These are phyloP conservation scores for Eupsittula cactorum DNA, from an alignment of 2,113 vertebrate species.

Conservation along the genomic window DNA sequence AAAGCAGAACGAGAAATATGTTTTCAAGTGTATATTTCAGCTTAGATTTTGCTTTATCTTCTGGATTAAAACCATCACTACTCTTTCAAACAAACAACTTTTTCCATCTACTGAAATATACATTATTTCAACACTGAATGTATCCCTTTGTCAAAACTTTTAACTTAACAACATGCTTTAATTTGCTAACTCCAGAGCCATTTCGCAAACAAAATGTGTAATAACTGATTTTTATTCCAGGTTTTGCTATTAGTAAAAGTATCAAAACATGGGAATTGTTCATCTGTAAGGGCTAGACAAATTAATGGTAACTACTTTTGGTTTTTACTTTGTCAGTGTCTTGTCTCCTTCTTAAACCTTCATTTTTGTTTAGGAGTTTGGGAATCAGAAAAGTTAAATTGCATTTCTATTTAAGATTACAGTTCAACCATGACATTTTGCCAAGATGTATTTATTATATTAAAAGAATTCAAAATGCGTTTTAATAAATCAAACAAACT, in stretches of 20 bases:
- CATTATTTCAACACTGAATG: neutral
- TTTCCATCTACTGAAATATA: neutral
- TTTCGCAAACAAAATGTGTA: neutral
- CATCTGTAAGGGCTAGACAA: neutral
- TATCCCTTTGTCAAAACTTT: neutral
- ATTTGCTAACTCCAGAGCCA: neutral
- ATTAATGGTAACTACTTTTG: neutral
- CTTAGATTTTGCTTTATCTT: neutral
- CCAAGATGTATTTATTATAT: neutral
- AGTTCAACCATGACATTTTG: neutral
- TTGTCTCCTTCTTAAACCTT: neutral
- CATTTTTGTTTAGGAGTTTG: neutral
- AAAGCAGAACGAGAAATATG: neutral
- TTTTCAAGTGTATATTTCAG: neutral
- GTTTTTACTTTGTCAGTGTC: neutral
- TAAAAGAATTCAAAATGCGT: neutral
- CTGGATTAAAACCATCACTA: neutral
- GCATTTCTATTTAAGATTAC: neutral
- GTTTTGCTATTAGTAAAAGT: neutral
- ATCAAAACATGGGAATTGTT: neutral
- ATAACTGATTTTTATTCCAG: neutral
- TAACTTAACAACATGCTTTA: neutral
- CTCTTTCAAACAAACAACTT: neutral
- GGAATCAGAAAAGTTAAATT: neutral
- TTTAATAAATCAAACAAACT: neutral